Evolutionary conservation across 2,113 vertebrate species (phyloP).

Genomic region (Coptodon rendalli): DNA sequence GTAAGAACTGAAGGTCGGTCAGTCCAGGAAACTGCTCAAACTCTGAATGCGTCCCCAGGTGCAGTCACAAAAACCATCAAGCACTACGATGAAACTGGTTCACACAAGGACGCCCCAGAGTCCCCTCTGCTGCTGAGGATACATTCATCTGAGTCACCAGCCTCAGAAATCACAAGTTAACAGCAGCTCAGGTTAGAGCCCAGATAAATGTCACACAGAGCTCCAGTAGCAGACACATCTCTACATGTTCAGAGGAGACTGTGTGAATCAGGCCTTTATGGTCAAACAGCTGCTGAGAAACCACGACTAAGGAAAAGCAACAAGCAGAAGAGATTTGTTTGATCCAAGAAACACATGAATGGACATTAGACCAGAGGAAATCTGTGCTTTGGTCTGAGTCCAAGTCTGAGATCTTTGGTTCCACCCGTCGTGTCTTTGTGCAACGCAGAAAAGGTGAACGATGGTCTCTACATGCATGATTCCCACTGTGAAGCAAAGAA

Average conservation of each 20-base stretch:
- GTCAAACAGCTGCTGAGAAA: not conserved
- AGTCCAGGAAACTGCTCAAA: not conserved
- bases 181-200: not conserved
- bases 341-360: not conserved
- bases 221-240: not conserved
- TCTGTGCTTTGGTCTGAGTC: not conserved
- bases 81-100: not conserved
- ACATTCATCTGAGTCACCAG: not conserved
- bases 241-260: not conserved
- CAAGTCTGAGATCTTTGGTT: not conserved
- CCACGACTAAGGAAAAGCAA: not conserved
- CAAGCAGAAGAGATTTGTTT: not conserved
- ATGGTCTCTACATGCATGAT: not conserved
- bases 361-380: not conserved
- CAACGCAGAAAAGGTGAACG: rapidly evolving
- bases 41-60: not conserved
- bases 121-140: not conserved
- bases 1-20: not conserved
- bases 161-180: not conserved
- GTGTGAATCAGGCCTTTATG: not conserved
- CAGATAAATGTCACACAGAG: not conserved
- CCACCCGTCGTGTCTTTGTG: not conserved
- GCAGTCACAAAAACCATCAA: not conserved
- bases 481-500: not conserved
- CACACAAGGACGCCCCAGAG: not conserved